Evolutionary conservation across 2,888 invertebrate genomes (phyloP), one percentile per base, ranked within the genome.

Genomic region (Hypolimnas misippus): DNA sequence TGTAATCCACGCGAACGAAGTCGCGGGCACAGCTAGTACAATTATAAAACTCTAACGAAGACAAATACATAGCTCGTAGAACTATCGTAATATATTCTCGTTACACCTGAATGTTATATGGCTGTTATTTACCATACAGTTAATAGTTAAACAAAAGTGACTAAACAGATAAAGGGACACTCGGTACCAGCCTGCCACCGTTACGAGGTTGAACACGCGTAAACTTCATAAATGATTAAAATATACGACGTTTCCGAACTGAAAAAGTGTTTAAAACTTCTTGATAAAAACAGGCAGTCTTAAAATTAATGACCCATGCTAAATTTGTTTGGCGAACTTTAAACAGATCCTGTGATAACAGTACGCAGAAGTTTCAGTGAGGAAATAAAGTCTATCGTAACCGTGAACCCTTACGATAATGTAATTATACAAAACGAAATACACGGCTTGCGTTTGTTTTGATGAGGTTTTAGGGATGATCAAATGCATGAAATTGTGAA

Each of bases 301-400:
- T 62, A 65, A 67, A 67, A 65, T 67, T 65, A 67, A 67, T 65
- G 67, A 64, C 64, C 65, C 67, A 40, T 62, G 58, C 25, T 65
- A 54, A 67, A 67, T 67, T 67, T 65, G 67, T 67, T 67, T 65
- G 59, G 62, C 33, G 16, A 67, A 67, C 64, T 67, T 67, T 57
- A 57, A 64, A 64, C 67, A 62, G 67, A 67, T 67, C 64, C 67
- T 62, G 44, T 64, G 65, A 67, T 67, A 67, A 67, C 64, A 67
- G 56, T 57, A 57, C 46, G 62, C 67, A 59, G 64, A 64, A 67
- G 64, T 65, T 66, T 62, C 40, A 29, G 40, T 33, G 61, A 56
- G 58, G 57, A 61, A 57, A 63, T 62, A 59, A 59, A 59, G 52
- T 52, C 25, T 49, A 49, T 25, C 49, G 49, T 29, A 14, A n/a